Evolutionary conservation across 2,888 invertebrate genomes (phyloP), one percentile per base, ranked within the genome.

Genomic region (Trypoxylon attenuatum): DNA sequence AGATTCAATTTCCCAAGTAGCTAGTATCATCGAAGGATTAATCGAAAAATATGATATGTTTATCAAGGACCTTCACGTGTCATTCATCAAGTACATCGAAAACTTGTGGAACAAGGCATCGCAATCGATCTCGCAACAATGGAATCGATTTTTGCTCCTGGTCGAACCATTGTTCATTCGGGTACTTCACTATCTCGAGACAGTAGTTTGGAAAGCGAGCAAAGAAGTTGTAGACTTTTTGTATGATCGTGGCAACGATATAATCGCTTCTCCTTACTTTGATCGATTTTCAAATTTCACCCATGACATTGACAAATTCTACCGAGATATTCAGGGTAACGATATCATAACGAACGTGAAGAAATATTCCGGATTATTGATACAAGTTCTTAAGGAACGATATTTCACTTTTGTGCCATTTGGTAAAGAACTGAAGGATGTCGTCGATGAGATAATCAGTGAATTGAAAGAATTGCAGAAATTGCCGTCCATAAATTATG

Each of bases 231-330:
- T 92, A 89, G 94, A 95, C 80, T 96, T 95, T 84, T 90, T 96
- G 73, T 94, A 95, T 76, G 92, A 93, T 59, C 90, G 94, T 2
- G 92, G 93, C 46, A 93, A 92, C 64, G 95, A 95, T 82, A 87
- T 96, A 64, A 92, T 94, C 0, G 92, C 92, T 50, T 94, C 94
- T 0, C 93, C 94, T 0, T 95, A 95, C 78, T 96, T 94, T 81
- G 92, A 92, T 73, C 92, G 93, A 76, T 92, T 95, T 8, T 91
- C 94, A 1, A 92, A 94, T 60, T 92, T 96, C 74, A 93, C 94
- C 0, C 93, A 94, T 74, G 94, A 96, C 81, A 88, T 95, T 69
- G 95, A 96, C 81, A 88, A 87, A 85, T 89, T 96, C 47, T 95
- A 95, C 84, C 91, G 92, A 56, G 95, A 96, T 77, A 89, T 96